These are phyloP conservation scores for Leptopterna dolabrata DNA, from an alignment of 2,888 invertebrate species.

Conservation along the genomic window DNA sequence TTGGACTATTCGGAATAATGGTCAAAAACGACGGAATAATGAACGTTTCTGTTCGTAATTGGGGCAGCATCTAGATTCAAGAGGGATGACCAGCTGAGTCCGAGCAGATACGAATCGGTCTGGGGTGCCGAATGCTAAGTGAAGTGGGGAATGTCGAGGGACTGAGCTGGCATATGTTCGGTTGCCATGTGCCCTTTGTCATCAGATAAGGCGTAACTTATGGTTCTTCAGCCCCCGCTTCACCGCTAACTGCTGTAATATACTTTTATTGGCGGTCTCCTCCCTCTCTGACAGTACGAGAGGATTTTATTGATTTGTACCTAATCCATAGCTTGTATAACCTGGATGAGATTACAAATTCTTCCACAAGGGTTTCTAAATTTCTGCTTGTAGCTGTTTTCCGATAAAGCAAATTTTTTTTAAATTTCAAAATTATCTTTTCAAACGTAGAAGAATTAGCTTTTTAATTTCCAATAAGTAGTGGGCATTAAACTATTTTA, in stretches of 20 bases:
- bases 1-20: neutral
- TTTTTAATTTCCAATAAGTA: too few species aligned
- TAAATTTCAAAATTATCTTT: too few species aligned
- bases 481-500: too few species aligned
- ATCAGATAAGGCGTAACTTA: slow-evolving; percentile 3
- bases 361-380: too few species aligned
- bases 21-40: neutral
- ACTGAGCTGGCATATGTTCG: neutral
- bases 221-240: neutral
- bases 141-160: neutral
- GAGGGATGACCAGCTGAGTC: neutral
- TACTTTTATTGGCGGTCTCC: neutral
- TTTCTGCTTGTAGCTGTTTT: too few species aligned
- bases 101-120: neutral
- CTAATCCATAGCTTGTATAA: too few species aligned
- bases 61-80: neutral
- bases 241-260: neutral
- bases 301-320: too few species aligned
- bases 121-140: neutral
- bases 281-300: neutral
- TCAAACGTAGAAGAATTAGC: too few species aligned
- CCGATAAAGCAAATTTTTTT: too few species aligned
- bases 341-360: too few species aligned
- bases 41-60: neutral
- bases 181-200: neutral